Evolutionary conservation across 2,797 vertebrate species (phyloP).

Genomic region (Phalanger gymnotis): DNA sequence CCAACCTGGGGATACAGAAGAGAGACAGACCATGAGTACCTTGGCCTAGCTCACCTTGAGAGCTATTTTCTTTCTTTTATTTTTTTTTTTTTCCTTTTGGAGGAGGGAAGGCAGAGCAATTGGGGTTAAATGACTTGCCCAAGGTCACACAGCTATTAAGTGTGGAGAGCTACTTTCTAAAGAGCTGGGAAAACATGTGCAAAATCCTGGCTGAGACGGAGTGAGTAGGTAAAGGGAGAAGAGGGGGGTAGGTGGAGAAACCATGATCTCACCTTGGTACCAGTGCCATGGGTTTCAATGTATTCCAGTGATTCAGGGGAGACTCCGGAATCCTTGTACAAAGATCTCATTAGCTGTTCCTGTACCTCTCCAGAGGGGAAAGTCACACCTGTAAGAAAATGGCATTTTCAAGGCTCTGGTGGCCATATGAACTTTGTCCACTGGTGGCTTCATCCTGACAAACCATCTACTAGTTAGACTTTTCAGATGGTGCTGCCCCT

Average conservation of each 20-base stretch:
- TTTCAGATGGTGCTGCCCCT: neutral
- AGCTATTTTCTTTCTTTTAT: neutral
- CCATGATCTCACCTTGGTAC: constrained; percentile 92
- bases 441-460: constrained; percentile 5
- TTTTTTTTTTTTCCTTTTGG: too few species aligned
- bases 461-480: constrained; percentile 4
- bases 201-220: accelerated
- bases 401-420: neutral
- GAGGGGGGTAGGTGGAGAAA: accelerated
- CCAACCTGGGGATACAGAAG: constrained; percentile 88
- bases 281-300: constrained; percentile 96
- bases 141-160: neutral
- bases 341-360: constrained; percentile 86
- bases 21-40: constrained; percentile 16
- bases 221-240: accelerated
- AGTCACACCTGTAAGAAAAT: constrained; percentile 90
- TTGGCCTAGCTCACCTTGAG: neutral
- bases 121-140: too few species aligned
- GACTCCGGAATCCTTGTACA: constrained; percentile 88
- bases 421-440: constrained; percentile 19
- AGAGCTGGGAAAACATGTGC: neutral
- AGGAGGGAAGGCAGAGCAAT: too few species aligned
- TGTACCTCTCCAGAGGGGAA: constrained; percentile 96
- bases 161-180: neutral
- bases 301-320: constrained; percentile 92